phyloP scores from a whole-genome alignment of 2,113 vertebrate species.

The Crotalus viridis region DNA sequence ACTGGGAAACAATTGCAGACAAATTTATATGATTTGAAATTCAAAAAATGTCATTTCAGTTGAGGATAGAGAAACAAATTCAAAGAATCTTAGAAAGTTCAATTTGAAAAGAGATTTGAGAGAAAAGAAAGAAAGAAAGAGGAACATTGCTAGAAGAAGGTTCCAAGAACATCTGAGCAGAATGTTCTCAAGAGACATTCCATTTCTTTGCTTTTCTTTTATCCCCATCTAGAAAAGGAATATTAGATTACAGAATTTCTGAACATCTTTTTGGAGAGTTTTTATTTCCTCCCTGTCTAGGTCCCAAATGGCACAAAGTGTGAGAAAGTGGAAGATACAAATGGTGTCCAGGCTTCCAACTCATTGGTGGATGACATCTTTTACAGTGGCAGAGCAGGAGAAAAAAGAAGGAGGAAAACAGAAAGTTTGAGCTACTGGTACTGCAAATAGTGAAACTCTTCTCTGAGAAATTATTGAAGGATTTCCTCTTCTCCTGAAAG shows the following conservation, averaged over 20 bases:
- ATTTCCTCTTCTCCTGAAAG: too few relatives aligned
- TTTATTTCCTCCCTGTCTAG: not conserved
- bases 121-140: not conserved
- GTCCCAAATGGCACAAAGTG: not conserved
- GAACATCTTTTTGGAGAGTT: not conserved
- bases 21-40: not conserved
- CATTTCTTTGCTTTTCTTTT: not conserved
- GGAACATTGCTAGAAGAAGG: not conserved
- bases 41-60: not conserved
- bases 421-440: too few relatives aligned
- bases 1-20: not conserved
- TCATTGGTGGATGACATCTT: too few relatives aligned
- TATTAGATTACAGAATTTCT: not conserved
- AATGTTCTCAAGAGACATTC: not conserved
- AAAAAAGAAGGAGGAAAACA: too few relatives aligned
- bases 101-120: not conserved
- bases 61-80: not conserved
- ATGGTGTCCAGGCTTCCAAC: too few relatives aligned
- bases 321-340: not conserved
- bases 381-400: too few relatives aligned
- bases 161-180: not conserved
- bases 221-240: not conserved
- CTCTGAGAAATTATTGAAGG: too few relatives aligned
- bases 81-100: not conserved
- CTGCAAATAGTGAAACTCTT: too few relatives aligned